These are phyloP conservation scores for Bos taurus DNA, from an alignment of 2,113 vertebrate genomes.

Conservation along the genomic window DNA sequence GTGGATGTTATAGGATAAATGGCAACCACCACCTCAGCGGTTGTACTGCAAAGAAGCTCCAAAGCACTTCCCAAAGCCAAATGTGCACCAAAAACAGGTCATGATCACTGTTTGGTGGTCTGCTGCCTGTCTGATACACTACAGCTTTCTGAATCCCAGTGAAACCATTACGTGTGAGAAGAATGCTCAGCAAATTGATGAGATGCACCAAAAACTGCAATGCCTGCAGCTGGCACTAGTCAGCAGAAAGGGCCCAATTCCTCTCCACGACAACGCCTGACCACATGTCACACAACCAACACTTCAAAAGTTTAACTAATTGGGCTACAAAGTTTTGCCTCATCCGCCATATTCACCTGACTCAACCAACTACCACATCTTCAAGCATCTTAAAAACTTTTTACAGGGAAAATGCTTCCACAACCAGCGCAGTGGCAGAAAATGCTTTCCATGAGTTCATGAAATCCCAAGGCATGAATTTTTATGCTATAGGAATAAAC, in stretches of 20 bases:
- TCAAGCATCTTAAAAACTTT: neutral
- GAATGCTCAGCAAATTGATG: neutral
- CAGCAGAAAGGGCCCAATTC: neutral
- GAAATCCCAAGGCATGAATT: neutral
- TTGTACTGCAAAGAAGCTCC: neutral
- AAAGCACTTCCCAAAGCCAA: neutral
- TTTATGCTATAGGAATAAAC: neutral
- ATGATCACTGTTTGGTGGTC: neutral
- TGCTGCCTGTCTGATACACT: neutral
- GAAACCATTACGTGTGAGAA: neutral
- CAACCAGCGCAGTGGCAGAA: neutral
- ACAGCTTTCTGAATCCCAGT: neutral
- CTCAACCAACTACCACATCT: neutral
- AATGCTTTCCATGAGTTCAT: neutral
- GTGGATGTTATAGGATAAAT: neutral
- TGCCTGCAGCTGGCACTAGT: neutral
- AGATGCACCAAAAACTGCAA: neutral
- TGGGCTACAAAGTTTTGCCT: neutral
- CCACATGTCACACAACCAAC: neutral
- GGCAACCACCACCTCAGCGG: neutral
- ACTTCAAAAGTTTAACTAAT: neutral
- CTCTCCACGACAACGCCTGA: neutral
- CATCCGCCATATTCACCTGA: neutral
- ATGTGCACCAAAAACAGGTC: neutral
- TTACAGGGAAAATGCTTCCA: neutral